phyloP scores from a whole-genome alignment of 1,140 invertebrate genomes.

The Lordiphosa stackelbergi region DNA sequence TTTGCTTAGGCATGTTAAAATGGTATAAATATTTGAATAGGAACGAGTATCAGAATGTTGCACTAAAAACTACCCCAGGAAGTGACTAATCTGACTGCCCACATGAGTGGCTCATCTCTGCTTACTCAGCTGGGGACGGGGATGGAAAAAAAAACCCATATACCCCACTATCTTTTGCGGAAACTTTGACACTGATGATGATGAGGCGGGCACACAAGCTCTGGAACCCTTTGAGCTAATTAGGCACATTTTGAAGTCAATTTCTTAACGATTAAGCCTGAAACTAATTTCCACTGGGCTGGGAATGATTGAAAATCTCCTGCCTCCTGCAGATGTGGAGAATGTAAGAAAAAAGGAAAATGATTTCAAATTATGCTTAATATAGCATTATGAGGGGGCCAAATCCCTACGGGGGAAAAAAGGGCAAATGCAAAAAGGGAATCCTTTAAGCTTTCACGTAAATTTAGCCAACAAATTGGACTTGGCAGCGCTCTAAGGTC shows the following conservation, averaged over 20 bases:
- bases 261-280: conserved; percentile 14
- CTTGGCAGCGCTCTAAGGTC: neutral
- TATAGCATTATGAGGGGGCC: conserved; percentile 40
- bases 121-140: too few relatives aligned
- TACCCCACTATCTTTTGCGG: too few relatives aligned
- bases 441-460: conserved; percentile 62
- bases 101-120: too few relatives aligned
- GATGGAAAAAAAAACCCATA: too few relatives aligned
- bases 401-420: conserved; percentile 3
- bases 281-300: conserved; percentile 40
- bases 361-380: conserved; percentile 58
- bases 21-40: conserved; percentile 37
- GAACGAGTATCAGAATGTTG: conserved; percentile 5
- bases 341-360: conserved; percentile 40
- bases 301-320: conserved; percentile 3
- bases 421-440: conserved; percentile 13
- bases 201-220: neutral
- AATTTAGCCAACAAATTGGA: conserved; percentile 36
- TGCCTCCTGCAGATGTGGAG: neutral
- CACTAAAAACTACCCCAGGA: neutral
- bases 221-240: conserved; percentile 33
- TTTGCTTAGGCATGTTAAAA: conserved; percentile 30
- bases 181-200: too few relatives aligned
- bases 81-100: too few relatives aligned
- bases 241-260: conserved; percentile 12